Base-by-base conservation (phyloP, 2,797 vertebrate genomes). In the Poecilia picta region DNA sequence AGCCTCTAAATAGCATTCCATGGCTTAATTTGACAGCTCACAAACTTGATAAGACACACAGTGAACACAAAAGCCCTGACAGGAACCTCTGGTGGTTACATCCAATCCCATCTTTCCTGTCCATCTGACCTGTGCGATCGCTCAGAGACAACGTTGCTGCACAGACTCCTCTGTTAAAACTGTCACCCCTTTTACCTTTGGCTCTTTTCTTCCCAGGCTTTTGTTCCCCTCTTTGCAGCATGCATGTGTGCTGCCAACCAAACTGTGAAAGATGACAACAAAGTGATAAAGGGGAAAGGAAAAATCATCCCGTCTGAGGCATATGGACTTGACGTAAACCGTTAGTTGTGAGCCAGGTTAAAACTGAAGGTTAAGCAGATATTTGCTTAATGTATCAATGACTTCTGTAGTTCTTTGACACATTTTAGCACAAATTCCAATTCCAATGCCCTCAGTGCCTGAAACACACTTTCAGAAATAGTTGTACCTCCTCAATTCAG, bases 181-280 rank as follows among this genome's bases (percentile, higher is more conserved):
- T 86, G 80, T 89, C 90, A 83, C 78, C 86, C 45, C 81, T 78
- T 49, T 74, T 71, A 81, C 70, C 79, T 83, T 59, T 45, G 76
- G 68, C 73, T 72, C 70, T 75, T 80, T 68, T 66, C 78, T 78
- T 90, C 79, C 76, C 68, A 31, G 76, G 68, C 86, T 88, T 93
- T 91, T 93, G 84, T 90, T 79, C 68, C 79, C 6, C 82, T 74
- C 71, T 86, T 88, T 25, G 59, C 89, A 92, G 93, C 92, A 92
- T 88, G 78, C 68, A 80, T 76, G 84, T 92, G 87, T 84, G 78
- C 85, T 72, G 45, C 75, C 79, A 72, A 80, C 78, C 77, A 88
- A 92, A 93, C 89, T 81, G 87, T 88, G 89, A 95, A 87, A 46
- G 89, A 93, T 89, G 81, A 85, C 81, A 74, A 43, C 76, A 82